These are phyloP conservation scores for Drosophila histrio DNA, from an alignment of 2,888 invertebrate species.

Conservation along the genomic window DNA sequence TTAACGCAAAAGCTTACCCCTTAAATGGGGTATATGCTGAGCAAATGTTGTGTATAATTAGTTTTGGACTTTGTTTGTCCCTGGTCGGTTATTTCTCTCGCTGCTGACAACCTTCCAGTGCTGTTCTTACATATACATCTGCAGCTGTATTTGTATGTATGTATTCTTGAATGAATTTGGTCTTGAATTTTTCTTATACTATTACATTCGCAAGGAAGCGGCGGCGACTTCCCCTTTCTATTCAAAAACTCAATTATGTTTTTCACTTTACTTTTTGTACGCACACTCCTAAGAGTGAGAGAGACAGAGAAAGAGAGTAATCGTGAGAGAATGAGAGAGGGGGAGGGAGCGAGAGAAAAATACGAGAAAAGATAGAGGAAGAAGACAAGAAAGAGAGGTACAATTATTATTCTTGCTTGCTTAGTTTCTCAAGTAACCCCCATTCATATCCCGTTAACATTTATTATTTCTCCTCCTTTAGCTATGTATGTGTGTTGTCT, in stretches of 20 bases:
- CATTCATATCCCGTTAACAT: conserved; percentile 34
- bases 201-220: neutral
- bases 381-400: conserved; percentile 21
- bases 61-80: neutral
- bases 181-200: conserved; percentile 23
- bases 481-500: conserved; percentile 9
- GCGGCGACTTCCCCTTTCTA: conserved; percentile 12
- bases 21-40: neutral
- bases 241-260: conserved; percentile 16
- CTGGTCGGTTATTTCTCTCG: neutral
- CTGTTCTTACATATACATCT: neutral
- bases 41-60: neutral
- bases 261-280: neutral
- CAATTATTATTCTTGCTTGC: conserved; percentile 41
- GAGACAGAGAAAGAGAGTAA: neutral
- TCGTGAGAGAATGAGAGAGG: neutral
- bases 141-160: no score
- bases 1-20: neutral
- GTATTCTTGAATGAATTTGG: conserved; percentile 8
- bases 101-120: conserved; percentile 11
- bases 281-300: neutral
- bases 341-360: neutral
- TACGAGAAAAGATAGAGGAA: conserved; percentile 7
- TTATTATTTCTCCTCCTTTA: conserved; percentile 51
- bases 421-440: conserved; percentile 65